Evolutionary conservation across 2,797 vertebrate species (phyloP).

Genomic region (Enteromius paludinosus): DNA sequence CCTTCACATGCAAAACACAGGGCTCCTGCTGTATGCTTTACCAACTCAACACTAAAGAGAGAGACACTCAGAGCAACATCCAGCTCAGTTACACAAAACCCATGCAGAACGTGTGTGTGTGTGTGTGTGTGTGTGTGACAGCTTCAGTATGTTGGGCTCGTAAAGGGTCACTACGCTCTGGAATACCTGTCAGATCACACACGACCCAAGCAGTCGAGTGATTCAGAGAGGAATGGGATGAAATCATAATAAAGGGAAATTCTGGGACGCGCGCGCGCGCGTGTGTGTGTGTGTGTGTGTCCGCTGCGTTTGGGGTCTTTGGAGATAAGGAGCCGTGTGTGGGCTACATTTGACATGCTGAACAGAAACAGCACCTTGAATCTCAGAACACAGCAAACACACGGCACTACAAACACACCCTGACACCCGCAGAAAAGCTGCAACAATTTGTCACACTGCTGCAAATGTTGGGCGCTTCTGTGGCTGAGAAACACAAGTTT

Average conservation of each 20-base stretch:
- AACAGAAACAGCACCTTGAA: constrained; percentile 83
- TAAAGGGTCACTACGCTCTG: constrained; percentile 79
- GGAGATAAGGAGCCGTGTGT: constrained; percentile 81
- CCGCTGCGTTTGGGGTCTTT: constrained; percentile 71
- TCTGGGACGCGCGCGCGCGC: constrained; percentile 53
- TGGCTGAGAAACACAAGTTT: constrained; percentile 56
- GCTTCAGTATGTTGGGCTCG: constrained; percentile 37
- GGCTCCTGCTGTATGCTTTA: no score
- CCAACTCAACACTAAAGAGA: constrained; percentile 17
- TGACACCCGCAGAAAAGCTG: constrained; percentile 69
- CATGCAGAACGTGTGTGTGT: constrained; percentile 19
- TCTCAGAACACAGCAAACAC: constrained; percentile 80
- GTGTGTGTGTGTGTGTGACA: constrained; percentile 27
- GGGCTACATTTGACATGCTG: constrained; percentile 84
- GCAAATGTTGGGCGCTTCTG: constrained; percentile 81
- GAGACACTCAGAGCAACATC: constrained; percentile 85
- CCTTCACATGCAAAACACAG: background rate
- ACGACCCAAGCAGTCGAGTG: constrained; percentile 77
- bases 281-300: constrained; percentile 51
- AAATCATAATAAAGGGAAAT: constrained; percentile 64
- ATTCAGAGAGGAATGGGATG: constrained; percentile 68
- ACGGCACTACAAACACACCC: constrained; percentile 82
- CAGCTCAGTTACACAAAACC: constrained; percentile 84
- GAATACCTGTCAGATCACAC: constrained; percentile 87
- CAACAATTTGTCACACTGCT: constrained; percentile 83